phyloP scores from a whole-genome alignment of 30 jellyfish, hydroid and myxozoan species.

The Aurelia aurita region DNA sequence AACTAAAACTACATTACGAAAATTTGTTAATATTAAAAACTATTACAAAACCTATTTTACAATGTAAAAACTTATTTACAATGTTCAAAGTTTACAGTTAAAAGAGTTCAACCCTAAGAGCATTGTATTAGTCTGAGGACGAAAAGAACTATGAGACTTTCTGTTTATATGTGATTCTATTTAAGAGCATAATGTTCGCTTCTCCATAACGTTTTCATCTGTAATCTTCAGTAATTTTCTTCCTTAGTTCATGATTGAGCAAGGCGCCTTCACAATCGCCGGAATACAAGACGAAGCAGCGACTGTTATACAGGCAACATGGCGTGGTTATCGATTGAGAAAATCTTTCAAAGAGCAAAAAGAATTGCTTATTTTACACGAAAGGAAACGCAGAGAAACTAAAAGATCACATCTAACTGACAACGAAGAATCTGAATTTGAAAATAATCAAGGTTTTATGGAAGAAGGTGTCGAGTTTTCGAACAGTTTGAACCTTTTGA shows the following conservation, averaged over 20 bases:
- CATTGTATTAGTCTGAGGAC: too few species aligned
- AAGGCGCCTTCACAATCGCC: constrained; percentile 91
- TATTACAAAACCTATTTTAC: too few species aligned
- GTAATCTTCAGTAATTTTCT: background rate
- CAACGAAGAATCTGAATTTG: background rate
- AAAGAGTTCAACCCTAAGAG: too few species aligned
- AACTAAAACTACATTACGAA: too few species aligned
- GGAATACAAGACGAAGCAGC: constrained; percentile 95
- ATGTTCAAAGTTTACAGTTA: too few species aligned
- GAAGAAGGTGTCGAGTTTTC: background rate
- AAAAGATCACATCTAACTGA: background rate
- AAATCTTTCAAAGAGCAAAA: constrained; percentile 46
- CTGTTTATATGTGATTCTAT: too few species aligned
- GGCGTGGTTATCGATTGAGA: constrained; percentile 87
- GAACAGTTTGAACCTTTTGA: background rate
- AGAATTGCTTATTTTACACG: constrained; percentile 57
- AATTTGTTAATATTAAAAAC: too few species aligned
- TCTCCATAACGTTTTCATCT: too few species aligned
- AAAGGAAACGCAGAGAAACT: constrained; percentile 32
- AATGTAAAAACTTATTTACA: too few species aligned
- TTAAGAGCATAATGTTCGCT: too few species aligned
- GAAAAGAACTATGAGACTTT: too few species aligned
- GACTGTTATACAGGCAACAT: constrained; percentile 80
- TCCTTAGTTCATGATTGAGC: constrained; percentile 81
- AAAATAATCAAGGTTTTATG: background rate